Conservation (phyloP, 1,140 invertebrate genomes). For the Hyles euphorbiae region DNA sequence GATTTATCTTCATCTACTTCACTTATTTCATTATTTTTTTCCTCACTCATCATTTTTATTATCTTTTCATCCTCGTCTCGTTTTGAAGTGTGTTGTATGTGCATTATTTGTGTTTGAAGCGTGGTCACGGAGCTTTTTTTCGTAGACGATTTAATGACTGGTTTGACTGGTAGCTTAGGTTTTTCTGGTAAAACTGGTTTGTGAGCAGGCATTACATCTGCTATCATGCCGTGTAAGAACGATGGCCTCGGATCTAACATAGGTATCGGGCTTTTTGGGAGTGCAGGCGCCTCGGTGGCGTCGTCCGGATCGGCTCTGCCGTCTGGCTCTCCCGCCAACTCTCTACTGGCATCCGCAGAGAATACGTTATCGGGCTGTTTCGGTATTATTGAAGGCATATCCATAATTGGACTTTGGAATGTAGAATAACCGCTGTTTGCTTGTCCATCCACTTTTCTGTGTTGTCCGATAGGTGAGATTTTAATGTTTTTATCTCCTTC, state of each 20-base stretch:
- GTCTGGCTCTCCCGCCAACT: constrained; percentile 87
- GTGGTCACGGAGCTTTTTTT: constrained; percentile 51
- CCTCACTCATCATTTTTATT: constrained; percentile 39
- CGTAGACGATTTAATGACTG: constrained; percentile 70
- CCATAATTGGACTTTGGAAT: constrained; percentile 69
- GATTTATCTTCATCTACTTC: constrained; percentile 50
- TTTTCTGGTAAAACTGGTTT: constrained; percentile 77
- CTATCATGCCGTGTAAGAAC: constrained; percentile 80
- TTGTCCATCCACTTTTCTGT: constrained; percentile 70
- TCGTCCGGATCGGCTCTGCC: constrained; percentile 87
- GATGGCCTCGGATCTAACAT: constrained; percentile 80
- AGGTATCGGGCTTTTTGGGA: constrained; percentile 80
- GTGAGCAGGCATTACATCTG: constrained; percentile 54
- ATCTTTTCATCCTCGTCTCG: constrained; percentile 47
- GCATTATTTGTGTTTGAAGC: constrained; percentile 72
- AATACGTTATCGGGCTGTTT: constrained; percentile 66
- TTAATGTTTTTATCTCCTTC: constrained; percentile 65
- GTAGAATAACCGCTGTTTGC: constrained; percentile 59
- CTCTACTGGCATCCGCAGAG: constrained; percentile 79
- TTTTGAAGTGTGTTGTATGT: constrained; percentile 59
- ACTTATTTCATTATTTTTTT: constrained; percentile 52
- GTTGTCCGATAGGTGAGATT: constrained; percentile 59
- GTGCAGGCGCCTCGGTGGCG: constrained; percentile 78
- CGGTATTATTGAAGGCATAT: constrained; percentile 67
- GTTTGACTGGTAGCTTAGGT: constrained; percentile 80